Conservation (phyloP, 2,888 invertebrate genomes). For the Torymus aiolomorphi region DNA sequence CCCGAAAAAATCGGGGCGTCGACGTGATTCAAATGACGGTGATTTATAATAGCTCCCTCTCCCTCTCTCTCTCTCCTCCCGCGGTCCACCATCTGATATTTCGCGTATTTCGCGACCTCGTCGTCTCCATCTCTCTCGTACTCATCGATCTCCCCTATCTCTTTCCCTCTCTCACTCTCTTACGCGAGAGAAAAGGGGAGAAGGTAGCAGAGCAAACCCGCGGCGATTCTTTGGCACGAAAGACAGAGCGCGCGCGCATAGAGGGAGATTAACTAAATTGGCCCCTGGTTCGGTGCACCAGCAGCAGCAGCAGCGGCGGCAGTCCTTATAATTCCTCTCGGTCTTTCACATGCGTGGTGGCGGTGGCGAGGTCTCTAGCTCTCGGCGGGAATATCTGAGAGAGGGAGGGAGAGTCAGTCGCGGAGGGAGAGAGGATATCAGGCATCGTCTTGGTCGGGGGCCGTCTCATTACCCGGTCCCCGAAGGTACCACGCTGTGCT, state of each 20-base stretch:
- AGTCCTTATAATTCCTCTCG: conserved; percentile 38
- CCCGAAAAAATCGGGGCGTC: conserved; percentile 47
- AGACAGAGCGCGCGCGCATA: background rate
- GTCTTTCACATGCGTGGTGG: background rate
- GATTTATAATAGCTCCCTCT: conserved; percentile 40
- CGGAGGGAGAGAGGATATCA: conserved; percentile 63
- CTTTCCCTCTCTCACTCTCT: conserved; percentile 9
- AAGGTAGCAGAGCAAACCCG: conserved; percentile 24
- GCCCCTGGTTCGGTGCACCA: conserved; percentile 60
- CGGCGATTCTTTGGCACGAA: conserved; percentile 14
- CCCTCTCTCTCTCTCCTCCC: background rate
- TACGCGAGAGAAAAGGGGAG: conserved; percentile 25
- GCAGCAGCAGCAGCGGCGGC: background rate
- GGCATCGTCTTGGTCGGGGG: conserved; percentile 73
- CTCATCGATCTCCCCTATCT: conserved; percentile 58
- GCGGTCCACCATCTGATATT: conserved; percentile 41
- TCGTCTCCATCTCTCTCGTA: background rate
- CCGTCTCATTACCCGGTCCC: conserved; percentile 74
- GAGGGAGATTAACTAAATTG: conserved; percentile 69
- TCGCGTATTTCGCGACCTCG: conserved; percentile 23
- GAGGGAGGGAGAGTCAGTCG: conserved; percentile 44
- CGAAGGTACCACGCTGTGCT: conserved; percentile 73
- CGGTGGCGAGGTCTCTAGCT: background rate
- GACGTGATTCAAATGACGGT: conserved; percentile 51
- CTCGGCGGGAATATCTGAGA: conserved; percentile 5